Conservation (phyloP, 2,888 invertebrate species). For the Fissipunctia ypsillon region DNA sequence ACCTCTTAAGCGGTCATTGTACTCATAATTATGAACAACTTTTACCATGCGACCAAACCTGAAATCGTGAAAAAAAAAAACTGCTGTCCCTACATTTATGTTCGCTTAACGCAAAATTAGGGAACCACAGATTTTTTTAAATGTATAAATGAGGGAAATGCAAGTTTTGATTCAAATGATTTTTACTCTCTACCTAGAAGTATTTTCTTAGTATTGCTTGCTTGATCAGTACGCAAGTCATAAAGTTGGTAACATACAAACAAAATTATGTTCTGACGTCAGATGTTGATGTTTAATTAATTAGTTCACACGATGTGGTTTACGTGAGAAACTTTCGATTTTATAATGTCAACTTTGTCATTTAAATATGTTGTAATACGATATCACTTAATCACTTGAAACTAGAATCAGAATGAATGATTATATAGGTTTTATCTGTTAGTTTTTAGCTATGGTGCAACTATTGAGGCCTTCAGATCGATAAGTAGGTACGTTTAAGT, state of each 20-base stretch:
- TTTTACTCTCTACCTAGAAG: background rate
- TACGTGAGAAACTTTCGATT: constrained; percentile 20
- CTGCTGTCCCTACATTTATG: no score
- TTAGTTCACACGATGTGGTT: constrained; percentile 33
- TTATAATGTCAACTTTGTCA: constrained; percentile 1
- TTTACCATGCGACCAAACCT: no score
- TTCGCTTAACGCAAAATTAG: no score
- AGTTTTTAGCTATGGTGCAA: background rate
- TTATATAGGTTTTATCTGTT: background rate
- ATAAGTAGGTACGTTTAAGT: background rate
- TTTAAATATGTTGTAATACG: background rate
- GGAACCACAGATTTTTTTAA: no score
- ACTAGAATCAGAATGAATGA: background rate
- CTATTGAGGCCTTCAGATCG: background rate
- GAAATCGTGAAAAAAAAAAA: no score
- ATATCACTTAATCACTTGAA: no score
- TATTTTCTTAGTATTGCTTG: background rate
- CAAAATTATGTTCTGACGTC: constrained; percentile 31
- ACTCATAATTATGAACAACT: no score
- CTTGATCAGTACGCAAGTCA: constrained; percentile 7
- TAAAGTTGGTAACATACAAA: background rate
- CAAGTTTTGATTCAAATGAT: background rate
- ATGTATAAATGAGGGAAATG: background rate
- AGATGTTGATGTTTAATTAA: constrained; percentile 28
- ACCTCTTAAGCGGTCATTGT: no score